Base-by-base conservation (phyloP, 2,888 invertebrate species). In the Chesias legatella region DNA sequence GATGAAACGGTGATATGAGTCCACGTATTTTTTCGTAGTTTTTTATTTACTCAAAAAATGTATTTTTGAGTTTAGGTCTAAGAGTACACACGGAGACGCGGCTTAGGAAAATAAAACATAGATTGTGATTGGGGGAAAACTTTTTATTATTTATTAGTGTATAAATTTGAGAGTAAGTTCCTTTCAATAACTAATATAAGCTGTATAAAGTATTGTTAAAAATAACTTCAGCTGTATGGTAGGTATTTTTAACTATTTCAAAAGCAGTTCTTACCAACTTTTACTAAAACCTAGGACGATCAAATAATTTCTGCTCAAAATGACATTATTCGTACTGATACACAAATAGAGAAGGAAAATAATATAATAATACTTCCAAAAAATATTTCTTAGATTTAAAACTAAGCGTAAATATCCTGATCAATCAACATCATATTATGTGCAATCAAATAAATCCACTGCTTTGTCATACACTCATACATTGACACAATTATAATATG, bases 301-400 rank as follows among this genome's bases (percentile, higher is more conserved):
- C 58, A 58, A 61, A 66, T 47, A 54, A 65, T 37, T 69, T 68
- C 67, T 66, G 67, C 69, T 69, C 62, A 64, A 58, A 56, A 55
- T 49, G 11, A 8, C 20, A 40, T 45, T 39, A 17, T 17, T 17
- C 13, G 2, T 17, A 17, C 41, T 48, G 17, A 27, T 35, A 17
- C 28, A 43, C 13, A 10, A 4, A 40, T 28, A 32, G 33, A 21
- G 17, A 31, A 28, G 6, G 42, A 51, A 24, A 40, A 49, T 48
- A 48, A 46, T 35, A 28, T 39, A 51, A 51, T 58, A 65, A 60
- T 61, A 61, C 66, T 64, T 56, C 33, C 25, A 51, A 42, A 42
- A 39, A 26, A 31, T 35, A 35, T 40, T 40, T 37, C 33, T 33
- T 43, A 20, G 11, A 34, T 44, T 47, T 31, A 26, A 10, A 47